These are phyloP conservation scores for Crotalus horridus DNA, from an alignment of 2,113 vertebrate species.

Conservation along the genomic window DNA sequence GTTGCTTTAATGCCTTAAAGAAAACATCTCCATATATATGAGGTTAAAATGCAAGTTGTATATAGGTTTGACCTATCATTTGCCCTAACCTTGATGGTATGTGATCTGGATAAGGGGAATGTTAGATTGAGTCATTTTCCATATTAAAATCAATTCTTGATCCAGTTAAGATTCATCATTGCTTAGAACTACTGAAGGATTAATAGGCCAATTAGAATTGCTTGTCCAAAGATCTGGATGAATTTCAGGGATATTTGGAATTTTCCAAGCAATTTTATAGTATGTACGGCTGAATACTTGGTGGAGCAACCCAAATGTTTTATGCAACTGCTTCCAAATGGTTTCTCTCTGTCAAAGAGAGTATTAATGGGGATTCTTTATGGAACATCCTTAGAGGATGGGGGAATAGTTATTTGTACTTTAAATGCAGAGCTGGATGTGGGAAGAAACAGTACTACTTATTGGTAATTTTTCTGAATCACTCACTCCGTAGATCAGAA, in stretches of 20 bases:
- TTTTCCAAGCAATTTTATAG: not conserved
- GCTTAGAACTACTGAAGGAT: not conserved
- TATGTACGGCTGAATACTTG: not conserved
- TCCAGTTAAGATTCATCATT: not conserved
- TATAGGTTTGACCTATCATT: not conserved
- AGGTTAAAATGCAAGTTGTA: not conserved
- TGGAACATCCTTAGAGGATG: not conserved
- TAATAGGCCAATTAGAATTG: not conserved
- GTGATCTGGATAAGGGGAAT: not conserved
- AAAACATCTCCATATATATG: not conserved
- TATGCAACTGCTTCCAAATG: not conserved
- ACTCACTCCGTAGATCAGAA: not conserved
- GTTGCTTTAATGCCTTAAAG: not conserved
- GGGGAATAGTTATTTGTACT: not conserved
- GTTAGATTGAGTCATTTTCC: not conserved
- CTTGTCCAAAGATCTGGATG: not conserved
- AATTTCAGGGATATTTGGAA: not conserved
- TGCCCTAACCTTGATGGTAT: not conserved
- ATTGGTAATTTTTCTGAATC: not conserved
- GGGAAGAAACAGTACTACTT: not conserved
- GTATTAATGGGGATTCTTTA: not conserved
- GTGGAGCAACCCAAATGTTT: not conserved
- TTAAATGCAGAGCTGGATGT: not conserved
- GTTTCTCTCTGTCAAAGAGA: not conserved
- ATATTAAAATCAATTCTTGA: not conserved